Evolutionary conservation across 2,797 vertebrate species (phyloP), one percentile per base, ranked within the genome.

Genomic region (Crenuchus spilurus): DNA sequence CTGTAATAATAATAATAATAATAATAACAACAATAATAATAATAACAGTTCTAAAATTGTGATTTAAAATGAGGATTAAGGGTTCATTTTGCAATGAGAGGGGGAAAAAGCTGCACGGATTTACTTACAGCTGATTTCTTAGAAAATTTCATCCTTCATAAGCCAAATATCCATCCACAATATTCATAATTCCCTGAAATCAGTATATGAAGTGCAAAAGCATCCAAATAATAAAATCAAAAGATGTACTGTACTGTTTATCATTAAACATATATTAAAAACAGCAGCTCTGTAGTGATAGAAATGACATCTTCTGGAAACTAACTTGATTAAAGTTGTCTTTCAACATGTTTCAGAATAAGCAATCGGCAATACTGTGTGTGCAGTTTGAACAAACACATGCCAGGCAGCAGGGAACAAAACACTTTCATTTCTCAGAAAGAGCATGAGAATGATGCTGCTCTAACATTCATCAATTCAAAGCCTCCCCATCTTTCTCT

Each of bases 81-180:
- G 24, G 18, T 64, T 46, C 28, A 30, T 41, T 18, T 6, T 44
- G 24, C 39, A 63, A 16, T 8, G 1, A 46, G 14, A 30, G 39
- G 41, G 46, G 8, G n/a, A n/a, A n/a, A 24, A 18, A 18, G 61
- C 18, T 31, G 48, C 61, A 44, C 9, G 6, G 39, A 44, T 63
- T 63, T 42, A 28, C 37, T 44, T 30, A 26, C 39, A 42, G 42
- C 8, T 1, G 9, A 64, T 35, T 31, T 64, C 61, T 26, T 64
- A 26, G 41, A 64, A 64, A 64, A 64, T 20, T 6, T 64, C 39
- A 63, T 42, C 41, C 61, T 64, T 46, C 26, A 24, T 31, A 64
- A 64, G 41, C 26, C 61, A 64, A 31, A 30, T 26, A 28, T 64
- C 41, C n/a, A 46, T 18, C 41, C 13, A n/a, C 41, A 64, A 31